A percentile compares a stretch with the other conserved stretches of the same genome.
phyloP scores from a whole-genome alignment of 1,140 invertebrate genomes.

The Hetaerina americana region DNA sequence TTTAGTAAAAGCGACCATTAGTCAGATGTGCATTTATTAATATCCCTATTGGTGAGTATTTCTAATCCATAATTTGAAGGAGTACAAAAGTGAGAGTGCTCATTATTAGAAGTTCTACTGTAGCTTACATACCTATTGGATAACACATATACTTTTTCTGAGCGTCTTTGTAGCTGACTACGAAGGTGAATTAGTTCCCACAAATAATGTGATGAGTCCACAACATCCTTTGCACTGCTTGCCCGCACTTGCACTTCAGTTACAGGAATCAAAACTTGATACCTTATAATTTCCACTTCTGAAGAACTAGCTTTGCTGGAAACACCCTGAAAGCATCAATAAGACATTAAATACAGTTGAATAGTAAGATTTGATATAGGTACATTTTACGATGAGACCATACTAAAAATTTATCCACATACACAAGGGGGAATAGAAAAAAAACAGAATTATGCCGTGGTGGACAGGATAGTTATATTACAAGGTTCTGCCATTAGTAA shows the following conservation, averaged over 20 bases:
- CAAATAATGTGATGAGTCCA: slow-evolving; percentile 66
- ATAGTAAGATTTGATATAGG: too few relatives aligned
- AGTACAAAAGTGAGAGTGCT: too few relatives aligned
- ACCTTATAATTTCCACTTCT: slow-evolving; percentile 89
- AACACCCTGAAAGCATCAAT: slow-evolving; percentile 46
- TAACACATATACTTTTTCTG: slow-evolving; percentile 92
- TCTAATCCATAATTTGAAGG: too few relatives aligned
- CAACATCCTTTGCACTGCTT: slow-evolving; percentile 82
- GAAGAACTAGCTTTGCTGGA: slow-evolving; percentile 69
- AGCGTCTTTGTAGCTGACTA: slow-evolving; percentile 81
- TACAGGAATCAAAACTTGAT: slow-evolving; percentile 90
- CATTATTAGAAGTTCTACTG: too few relatives aligned
- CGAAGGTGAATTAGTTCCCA: slow-evolving; percentile 94
- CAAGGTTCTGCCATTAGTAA: too few relatives aligned
- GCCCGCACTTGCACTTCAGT: slow-evolving; percentile 92
- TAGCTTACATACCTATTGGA: slow-evolving; percentile 80
- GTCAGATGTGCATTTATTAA: too few relatives aligned
- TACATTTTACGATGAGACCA: background rate
- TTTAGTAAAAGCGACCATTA: too few relatives aligned
- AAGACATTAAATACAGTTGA: background rate
- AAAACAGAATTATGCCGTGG: too few relatives aligned
- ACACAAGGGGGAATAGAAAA: too few relatives aligned
- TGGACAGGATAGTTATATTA: too few relatives aligned
- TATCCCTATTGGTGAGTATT: too few relatives aligned
- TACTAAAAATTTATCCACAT: slow-evolving; percentile 2